Conservation (phyloP, 2,888 invertebrate genomes). For the Fabriciana adippe region DNA sequence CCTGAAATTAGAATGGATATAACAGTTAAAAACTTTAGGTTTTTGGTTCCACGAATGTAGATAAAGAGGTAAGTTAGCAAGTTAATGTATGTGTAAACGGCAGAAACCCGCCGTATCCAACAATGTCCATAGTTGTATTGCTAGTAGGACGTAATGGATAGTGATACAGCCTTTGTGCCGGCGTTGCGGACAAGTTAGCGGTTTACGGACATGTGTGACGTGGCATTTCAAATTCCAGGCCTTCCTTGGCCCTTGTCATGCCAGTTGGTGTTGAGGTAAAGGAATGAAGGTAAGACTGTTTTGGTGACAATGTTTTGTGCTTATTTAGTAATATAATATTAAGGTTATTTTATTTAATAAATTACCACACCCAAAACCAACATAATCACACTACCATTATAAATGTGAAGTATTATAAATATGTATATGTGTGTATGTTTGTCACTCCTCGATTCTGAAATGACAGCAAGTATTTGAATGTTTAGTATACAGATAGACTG, state of each 20-base stretch:
- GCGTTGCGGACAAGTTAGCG: conserved; percentile 43
- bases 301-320: neutral
- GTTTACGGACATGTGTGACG: conserved; percentile 41
- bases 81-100: conserved; percentile 36
- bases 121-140: conserved; percentile 35
- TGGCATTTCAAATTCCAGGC: conserved; percentile 38
- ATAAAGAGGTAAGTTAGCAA: conserved; percentile 22
- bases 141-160: conserved; percentile 35
- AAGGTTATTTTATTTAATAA: neutral
- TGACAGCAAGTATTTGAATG: no score
- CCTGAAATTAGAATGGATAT: conserved; percentile 14
- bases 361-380: no score
- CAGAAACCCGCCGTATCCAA: conserved; percentile 34
- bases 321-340: neutral
- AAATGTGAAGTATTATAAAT: no score
- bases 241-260: conserved; percentile 34
- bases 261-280: conserved; percentile 20
- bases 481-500: no score
- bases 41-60: conserved; percentile 12
- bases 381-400: no score
- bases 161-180: conserved; percentile 36
- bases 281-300: conserved; percentile 5
- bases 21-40: conserved; percentile 13
- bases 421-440: no score
- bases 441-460: no score